Percentiles rank a stretch among this genome's conserved stretches.
Evolutionary conservation across 1,140 invertebrate genomes (phyloP).

Genomic region (Chionoecetes opilio): DNA sequence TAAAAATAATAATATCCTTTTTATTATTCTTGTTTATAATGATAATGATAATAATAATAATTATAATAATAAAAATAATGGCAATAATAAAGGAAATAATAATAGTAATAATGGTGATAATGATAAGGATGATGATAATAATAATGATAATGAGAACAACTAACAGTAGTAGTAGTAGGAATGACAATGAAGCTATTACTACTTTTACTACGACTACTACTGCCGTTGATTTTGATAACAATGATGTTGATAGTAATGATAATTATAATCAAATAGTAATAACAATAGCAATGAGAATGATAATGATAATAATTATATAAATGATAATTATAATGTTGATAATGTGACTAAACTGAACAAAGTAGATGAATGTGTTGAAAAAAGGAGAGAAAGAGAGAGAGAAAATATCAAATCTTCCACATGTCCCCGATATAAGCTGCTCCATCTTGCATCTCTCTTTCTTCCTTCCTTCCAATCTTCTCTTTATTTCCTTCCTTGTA

Average conservation of each 20-base stretch:
- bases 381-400: too few relatives aligned
- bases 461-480: too few relatives aligned
- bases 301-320: not conserved
- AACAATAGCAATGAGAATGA: too few relatives aligned
- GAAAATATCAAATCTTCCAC: not conserved
- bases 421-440: not conserved
- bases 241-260: not conserved
- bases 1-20: not conserved
- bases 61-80: not conserved
- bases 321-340: not conserved
- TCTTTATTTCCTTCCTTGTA: too few relatives aligned
- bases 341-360: too few relatives aligned
- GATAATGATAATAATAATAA: constrained; percentile 12
- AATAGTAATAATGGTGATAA: not conserved
- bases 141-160: not conserved
- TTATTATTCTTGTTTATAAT: not conserved
- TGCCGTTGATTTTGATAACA: not conserved
- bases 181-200: not conserved
- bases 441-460: too few relatives aligned
- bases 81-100: not conserved
- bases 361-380: too few relatives aligned
- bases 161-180: not conserved
- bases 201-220: not conserved
- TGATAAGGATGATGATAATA: not conserved
- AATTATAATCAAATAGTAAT: not conserved